These are phyloP conservation scores for Rhegmatorhina hoffmannsi DNA, from an alignment of 2,113 vertebrate species.

Conservation along the genomic window DNA sequence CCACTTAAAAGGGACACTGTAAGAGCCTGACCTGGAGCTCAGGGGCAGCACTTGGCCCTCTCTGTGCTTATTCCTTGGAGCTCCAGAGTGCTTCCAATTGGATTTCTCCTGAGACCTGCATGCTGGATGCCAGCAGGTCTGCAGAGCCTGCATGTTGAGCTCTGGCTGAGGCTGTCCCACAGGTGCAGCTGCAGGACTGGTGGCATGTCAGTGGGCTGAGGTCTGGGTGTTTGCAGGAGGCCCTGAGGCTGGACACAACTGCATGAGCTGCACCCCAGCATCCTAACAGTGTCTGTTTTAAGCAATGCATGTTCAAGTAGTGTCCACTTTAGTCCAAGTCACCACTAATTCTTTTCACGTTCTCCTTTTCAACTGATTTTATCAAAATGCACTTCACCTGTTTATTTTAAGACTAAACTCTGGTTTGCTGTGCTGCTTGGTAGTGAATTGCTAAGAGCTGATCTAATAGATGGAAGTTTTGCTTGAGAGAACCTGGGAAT, in stretches of 20 bases:
- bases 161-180: background rate
- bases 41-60: background rate
- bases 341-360: constrained; percentile 9
- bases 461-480: background rate
- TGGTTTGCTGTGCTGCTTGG: background rate
- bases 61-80: background rate
- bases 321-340: background rate
- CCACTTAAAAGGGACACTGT: constrained; percentile 71
- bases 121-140: background rate
- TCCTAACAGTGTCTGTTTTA: constrained; percentile 72
- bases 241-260: background rate
- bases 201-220: background rate
- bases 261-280: background rate
- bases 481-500: background rate
- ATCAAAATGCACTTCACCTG: background rate
- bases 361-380: background rate
- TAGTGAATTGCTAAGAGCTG: background rate
- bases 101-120: background rate
- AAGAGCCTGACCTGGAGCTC: background rate
- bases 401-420: background rate
- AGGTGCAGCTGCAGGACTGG: background rate
- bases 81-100: background rate
- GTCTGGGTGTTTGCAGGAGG: background rate
- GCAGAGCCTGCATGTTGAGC: background rate
- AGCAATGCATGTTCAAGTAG: constrained; percentile 31